Base-by-base conservation (phyloP, 2,888 invertebrate species). In the Chrysolina haemoptera region DNA sequence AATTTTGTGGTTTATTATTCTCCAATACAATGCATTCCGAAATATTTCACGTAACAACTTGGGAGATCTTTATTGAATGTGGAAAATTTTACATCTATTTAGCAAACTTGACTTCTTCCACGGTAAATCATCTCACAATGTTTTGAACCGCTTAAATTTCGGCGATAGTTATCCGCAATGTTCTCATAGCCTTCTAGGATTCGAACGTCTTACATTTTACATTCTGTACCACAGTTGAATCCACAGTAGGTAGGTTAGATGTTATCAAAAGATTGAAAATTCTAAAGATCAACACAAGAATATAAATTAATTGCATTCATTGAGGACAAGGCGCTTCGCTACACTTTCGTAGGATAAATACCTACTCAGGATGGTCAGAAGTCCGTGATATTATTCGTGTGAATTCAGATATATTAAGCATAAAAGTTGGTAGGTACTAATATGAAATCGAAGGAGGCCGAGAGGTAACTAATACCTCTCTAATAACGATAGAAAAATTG, bases 101-200 rank as follows among this genome's bases (percentile, higher is more conserved):
- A 35, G 4, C 35, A 35, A 35, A 35, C 35, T 35, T 35, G 35
- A 35, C 11, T 1, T 27, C 6, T 35, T 35, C n/a, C 14, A 8
- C n/a, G 14, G n/a, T 59, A n/a, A 59, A 59, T 59, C 8, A 59
- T 59, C 27, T 22, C 27, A 14, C 22, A 59, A 35, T 35, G 16
- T 14, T 59, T 22, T 10, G 14, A 12, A 8, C 27, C 14, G 59
- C 59, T 35, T n/a, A 41, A 53, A 50, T 43, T 22, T 67, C 16
- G 67, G 40, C 12, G 40, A 67, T 67, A 53, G 35, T 67, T 50
- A 67, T 55, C 67, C 40, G 16, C 18, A 27, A 67, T 53, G 8
- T 67, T 67, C 67, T 40, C 67, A 67, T 67, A 67, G 67, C 67
- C 67, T 67, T 67, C 67, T 67, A 6, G 9, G 53, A 27, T 43